These are phyloP conservation scores for Chaenogobius annularis DNA, from an alignment of 2,113 vertebrate genomes.

Conservation along the genomic window DNA sequence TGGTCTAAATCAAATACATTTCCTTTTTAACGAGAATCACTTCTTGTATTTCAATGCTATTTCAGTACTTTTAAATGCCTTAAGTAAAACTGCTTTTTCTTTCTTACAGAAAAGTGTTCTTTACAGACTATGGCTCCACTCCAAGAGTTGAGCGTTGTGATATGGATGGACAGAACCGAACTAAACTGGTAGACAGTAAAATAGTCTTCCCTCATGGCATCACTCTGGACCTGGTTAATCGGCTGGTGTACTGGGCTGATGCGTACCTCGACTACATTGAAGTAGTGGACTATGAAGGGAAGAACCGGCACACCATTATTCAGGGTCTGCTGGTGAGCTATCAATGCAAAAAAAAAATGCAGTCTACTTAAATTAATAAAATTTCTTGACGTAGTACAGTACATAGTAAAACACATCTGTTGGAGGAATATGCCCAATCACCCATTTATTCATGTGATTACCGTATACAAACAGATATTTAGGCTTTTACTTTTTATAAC, in stretches of 20 bases:
- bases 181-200: slow-evolving; percentile 95
- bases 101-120: slow-evolving; percentile 88
- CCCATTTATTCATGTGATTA: slow-evolving; percentile 36
- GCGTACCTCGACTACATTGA: slow-evolving; percentile 98
- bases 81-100: background rate
- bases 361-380: background rate
- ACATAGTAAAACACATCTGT: slow-evolving; percentile 16
- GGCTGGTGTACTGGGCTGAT: slow-evolving; percentile 96
- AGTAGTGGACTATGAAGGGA: slow-evolving; percentile 96
- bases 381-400: slow-evolving; percentile 6
- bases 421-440: slow-evolving; percentile 20
- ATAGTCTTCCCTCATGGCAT: slow-evolving; percentile 96
- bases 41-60: slow-evolving; percentile 35
- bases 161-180: slow-evolving; percentile 97
- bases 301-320: slow-evolving; percentile 95
- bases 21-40: slow-evolving; percentile 47
- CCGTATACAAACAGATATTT: background rate
- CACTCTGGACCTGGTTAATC: slow-evolving; percentile 92
- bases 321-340: slow-evolving; percentile 91
- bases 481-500: slow-evolving; percentile 29
- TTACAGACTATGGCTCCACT: slow-evolving; percentile 96
- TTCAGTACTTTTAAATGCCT: background rate
- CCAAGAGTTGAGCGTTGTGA: slow-evolving; percentile 96
- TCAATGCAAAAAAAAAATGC: background rate
- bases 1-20: slow-evolving; percentile 2